Evolutionary conservation across 2,113 vertebrate species (phyloP).

Genomic region (Platanista minor): DNA sequence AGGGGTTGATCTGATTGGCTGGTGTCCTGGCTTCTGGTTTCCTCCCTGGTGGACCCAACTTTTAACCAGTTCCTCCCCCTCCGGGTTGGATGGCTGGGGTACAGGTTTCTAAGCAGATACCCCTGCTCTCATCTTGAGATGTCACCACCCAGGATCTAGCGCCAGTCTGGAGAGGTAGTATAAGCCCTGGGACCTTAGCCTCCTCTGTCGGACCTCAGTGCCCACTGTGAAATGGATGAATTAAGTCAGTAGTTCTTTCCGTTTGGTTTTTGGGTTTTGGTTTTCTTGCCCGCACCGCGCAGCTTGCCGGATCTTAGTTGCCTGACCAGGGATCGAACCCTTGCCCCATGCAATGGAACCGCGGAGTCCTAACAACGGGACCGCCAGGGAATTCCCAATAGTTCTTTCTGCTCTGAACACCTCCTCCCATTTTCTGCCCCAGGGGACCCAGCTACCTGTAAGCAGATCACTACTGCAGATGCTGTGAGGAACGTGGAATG

Average conservation of each 20-base stretch:
- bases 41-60: not conserved
- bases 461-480: slow-evolving; percentile 89
- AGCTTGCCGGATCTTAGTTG: too few species aligned
- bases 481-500: slow-evolving; percentile 86
- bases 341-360: too few species aligned
- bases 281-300: too few species aligned
- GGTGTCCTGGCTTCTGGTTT: not conserved
- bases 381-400: too few species aligned
- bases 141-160: not conserved
- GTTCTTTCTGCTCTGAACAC: not conserved
- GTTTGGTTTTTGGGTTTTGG: too few species aligned
- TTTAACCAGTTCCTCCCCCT: not conserved
- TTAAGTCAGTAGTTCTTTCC: not conserved
- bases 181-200: not conserved
- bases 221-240: not conserved
- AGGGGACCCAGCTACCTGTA: slow-evolving; percentile 88
- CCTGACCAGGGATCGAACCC: too few species aligned
- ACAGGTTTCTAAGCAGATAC: not conserved
- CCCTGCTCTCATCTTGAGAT: not conserved
- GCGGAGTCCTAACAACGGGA: too few species aligned
- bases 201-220: not conserved
- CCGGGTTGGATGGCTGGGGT: not conserved
- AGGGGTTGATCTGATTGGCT: not conserved
- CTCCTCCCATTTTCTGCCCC: not conserved
- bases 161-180: not conserved